Conservation (phyloP, 2,888 invertebrate genomes). For the Meganola albula region DNA sequence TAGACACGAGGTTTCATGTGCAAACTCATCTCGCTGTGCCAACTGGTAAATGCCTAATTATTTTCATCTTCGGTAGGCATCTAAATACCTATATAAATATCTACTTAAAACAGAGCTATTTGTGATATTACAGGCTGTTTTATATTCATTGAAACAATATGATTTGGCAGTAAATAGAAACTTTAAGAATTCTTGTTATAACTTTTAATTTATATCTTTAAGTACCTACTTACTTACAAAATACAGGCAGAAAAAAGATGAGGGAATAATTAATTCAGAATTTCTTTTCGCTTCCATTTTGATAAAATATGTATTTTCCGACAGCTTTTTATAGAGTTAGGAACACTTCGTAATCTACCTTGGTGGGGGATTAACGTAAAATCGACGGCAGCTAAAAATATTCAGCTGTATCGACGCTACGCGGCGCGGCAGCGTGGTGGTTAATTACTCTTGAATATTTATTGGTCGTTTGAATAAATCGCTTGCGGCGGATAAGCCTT, state of each 20-base stretch:
- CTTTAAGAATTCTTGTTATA: no score
- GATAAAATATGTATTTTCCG: slow-evolving; percentile 43
- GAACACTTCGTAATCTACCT: slow-evolving; percentile 64
- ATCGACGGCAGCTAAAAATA: slow-evolving; percentile 64
- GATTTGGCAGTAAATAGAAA: no score
- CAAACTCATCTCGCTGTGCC: slow-evolving; percentile 39
- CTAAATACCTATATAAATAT: no score
- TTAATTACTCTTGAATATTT: slow-evolving; percentile 76
- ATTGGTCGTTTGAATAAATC: slow-evolving; percentile 76
- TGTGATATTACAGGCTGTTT: no score
- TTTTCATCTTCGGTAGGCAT: no score
- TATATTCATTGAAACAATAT: no score
- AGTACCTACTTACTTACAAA: no score
- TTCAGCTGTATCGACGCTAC: slow-evolving; percentile 56
- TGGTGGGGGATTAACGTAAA: slow-evolving; percentile 61
- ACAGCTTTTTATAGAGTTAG: slow-evolving; percentile 48
- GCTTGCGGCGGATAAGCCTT: slow-evolving; percentile 62
- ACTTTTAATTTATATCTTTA: no score
- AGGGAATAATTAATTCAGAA: slow-evolving; percentile 32
- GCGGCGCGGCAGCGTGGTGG: slow-evolving; percentile 51
- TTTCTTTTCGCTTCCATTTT: slow-evolving; percentile 36
- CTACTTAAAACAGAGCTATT: no score
- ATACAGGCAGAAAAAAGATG: no score
- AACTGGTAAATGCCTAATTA: slow-evolving; percentile 40
- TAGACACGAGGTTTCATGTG: slow-evolving; percentile 43